Percentiles rank a stretch among this genome's conserved stretches.
Evolutionary conservation across 2,113 vertebrate genomes (phyloP).

Genomic region (Xiphophorus couchianus): DNA sequence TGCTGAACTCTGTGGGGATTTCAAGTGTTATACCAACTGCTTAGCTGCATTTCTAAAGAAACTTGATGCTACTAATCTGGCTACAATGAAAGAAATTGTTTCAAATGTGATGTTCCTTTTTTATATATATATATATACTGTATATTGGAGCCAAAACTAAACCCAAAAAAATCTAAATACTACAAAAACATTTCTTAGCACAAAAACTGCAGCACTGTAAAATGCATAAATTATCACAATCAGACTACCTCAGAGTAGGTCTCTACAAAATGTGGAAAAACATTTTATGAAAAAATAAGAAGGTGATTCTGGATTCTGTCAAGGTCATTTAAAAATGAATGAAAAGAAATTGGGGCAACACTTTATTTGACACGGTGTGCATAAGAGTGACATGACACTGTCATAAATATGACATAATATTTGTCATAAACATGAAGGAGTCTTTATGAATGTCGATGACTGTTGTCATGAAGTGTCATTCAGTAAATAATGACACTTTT

Average conservation of each 20-base stretch:
- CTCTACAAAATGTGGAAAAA: neutral
- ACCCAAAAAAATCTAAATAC: neutral
- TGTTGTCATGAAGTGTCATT: no score
- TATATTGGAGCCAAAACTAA: neutral
- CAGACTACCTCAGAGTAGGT: neutral
- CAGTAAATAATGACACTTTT: no score
- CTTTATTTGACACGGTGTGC: no score
- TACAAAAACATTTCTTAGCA: neutral
- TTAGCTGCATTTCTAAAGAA: constrained; percentile 20
- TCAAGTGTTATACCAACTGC: constrained; percentile 44
- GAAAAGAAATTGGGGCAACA: no score
- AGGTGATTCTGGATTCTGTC: no score
- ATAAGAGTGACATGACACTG: no score
- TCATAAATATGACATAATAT: no score
- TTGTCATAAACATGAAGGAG: no score
- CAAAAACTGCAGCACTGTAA: neutral
- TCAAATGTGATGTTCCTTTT: neutral
- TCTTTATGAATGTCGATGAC: no score
- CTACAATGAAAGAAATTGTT: neutral
- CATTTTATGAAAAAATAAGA: no score
- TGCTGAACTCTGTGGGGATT: constrained; percentile 30
- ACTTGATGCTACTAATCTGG: neutral
- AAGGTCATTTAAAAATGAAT: no score
- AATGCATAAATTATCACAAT: neutral
- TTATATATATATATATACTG: no score